These are phyloP conservation scores for Tetragnatha montana DNA, from an alignment of 2,888 invertebrate species.

Conservation along the genomic window DNA sequence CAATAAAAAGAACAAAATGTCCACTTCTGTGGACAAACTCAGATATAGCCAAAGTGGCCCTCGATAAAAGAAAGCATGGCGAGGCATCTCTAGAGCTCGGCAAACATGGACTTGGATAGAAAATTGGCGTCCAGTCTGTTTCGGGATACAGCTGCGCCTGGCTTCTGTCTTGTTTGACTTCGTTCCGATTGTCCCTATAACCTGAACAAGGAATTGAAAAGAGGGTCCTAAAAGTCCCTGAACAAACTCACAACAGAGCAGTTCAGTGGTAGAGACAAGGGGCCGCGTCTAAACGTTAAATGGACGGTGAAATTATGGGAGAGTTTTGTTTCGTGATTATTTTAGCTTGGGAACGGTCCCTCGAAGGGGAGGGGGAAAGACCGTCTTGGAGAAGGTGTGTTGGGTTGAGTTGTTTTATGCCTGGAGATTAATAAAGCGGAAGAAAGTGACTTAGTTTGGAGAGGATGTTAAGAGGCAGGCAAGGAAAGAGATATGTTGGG, in stretches of 20 bases:
- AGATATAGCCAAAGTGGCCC: background rate
- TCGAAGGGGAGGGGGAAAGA: background rate
- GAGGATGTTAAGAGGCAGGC: background rate
- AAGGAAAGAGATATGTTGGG: background rate
- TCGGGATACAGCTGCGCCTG: constrained; percentile 9
- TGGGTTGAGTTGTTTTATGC: background rate
- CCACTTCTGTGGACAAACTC: background rate
- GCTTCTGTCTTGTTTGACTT: constrained; percentile 17
- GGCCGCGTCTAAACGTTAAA: no score
- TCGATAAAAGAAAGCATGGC: background rate
- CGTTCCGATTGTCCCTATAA: background rate
- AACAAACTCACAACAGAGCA: no score
- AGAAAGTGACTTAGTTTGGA: background rate
- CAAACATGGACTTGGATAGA: constrained; percentile 11
- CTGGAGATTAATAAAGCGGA: background rate
- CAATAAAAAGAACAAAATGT: background rate
- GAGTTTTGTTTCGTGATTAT: no score
- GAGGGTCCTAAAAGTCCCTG: background rate
- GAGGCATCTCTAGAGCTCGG: constrained; percentile 16
- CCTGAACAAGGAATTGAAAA: background rate
- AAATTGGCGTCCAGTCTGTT: constrained; percentile 32
- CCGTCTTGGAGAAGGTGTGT: background rate
- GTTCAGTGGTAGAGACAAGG: no score
- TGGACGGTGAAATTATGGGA: no score
- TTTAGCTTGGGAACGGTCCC: background rate